These are phyloP conservation scores for Aphrophora alni DNA, from an alignment of 2,888 invertebrate species.

Conservation along the genomic window DNA sequence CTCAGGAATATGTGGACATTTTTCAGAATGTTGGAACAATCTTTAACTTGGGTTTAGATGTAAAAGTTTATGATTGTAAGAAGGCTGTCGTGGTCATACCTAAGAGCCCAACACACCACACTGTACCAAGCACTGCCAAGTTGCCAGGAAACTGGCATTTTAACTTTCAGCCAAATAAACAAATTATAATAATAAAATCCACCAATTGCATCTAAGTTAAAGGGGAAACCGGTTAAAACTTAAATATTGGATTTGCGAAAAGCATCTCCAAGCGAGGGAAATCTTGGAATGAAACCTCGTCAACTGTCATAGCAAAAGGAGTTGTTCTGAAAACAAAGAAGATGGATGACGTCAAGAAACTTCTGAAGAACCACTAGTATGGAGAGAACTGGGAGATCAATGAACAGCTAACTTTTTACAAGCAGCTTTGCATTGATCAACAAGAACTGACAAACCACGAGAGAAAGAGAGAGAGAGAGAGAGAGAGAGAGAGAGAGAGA, in stretches of 20 bases:
- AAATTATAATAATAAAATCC: neutral
- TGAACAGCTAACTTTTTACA: neutral
- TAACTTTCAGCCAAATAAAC: neutral
- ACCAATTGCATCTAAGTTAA: neutral
- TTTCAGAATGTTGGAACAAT: too few relatives aligned
- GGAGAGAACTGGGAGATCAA: neutral
- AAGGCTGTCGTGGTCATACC: neutral
- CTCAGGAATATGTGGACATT: constrained; percentile 9
- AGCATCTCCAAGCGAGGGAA: neutral
- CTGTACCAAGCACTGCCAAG: neutral
- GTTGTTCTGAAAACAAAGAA: neutral
- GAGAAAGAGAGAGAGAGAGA: neutral
- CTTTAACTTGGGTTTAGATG: too few relatives aligned
- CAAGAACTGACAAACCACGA: neutral
- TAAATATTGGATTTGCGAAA: neutral
- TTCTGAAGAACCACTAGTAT: neutral
- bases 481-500: neutral
- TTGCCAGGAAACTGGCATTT: neutral
- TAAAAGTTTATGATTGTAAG: neutral
- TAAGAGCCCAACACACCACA: neutral
- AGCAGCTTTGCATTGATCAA: neutral
- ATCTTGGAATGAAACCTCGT: neutral
- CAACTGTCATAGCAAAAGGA: neutral
- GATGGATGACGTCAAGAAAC: neutral
- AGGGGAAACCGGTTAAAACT: neutral